A percentile compares a stretch with the other conserved stretches of the same genome.
Conservation (phyloP, 1,140 invertebrate species). For the Brachionus sp. region DNA sequence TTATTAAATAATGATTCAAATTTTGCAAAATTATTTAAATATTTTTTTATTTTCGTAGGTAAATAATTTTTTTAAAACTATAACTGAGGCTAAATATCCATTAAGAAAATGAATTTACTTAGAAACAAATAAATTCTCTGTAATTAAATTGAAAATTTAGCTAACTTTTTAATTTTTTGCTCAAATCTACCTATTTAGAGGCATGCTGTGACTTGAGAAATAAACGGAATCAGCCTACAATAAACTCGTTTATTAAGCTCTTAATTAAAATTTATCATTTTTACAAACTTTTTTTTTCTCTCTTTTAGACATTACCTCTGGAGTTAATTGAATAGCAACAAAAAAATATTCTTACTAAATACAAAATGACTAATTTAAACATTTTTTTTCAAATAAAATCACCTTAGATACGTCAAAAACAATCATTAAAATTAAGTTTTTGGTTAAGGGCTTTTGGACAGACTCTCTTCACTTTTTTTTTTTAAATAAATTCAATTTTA, state of each 20-base stretch:
- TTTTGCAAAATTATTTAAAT: background rate
- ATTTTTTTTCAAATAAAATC: background rate
- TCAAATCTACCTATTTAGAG: background rate
- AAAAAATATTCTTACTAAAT: background rate
- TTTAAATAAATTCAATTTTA: background rate
- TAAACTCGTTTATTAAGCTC: background rate
- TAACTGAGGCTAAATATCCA: background rate
- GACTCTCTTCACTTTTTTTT: background rate
- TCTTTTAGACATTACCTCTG: too few relatives aligned
- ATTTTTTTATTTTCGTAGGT: background rate
- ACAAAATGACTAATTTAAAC: background rate
- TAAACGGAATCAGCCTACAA: background rate
- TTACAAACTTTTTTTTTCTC: background rate
- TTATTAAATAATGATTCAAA: background rate
- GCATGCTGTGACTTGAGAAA: background rate
- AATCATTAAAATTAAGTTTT: background rate
- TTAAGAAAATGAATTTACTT: constrained; percentile 11
- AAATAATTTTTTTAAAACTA: background rate
- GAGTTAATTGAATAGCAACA: background rate
- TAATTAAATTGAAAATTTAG: background rate
- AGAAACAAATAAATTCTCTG: background rate
- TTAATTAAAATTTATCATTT: background rate
- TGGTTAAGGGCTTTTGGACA: too few relatives aligned
- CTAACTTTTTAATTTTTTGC: background rate
- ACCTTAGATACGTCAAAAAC: background rate